phyloP scores from a whole-genome alignment of 1,140 invertebrate genomes.

The Yoshiicerus persimilis region DNA sequence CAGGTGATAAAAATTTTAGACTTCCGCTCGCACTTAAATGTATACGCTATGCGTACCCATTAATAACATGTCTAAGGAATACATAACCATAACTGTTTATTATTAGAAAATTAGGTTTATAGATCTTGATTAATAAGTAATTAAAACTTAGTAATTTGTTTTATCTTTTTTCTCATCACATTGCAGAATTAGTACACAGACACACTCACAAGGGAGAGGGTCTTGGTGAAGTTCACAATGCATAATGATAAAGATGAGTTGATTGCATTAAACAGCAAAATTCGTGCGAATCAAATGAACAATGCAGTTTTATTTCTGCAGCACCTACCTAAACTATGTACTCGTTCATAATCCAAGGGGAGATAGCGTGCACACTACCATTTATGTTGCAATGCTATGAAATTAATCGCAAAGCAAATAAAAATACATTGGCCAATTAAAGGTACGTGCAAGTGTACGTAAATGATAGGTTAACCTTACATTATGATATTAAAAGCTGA shows the following conservation, averaged over 20 bases:
- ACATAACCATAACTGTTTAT: not conserved
- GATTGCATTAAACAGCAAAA: not conserved
- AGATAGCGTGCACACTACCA: not conserved
- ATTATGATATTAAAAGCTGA: not conserved
- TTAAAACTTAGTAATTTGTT: conserved; percentile 5
- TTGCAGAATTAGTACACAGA: not conserved
- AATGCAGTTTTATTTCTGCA: not conserved
- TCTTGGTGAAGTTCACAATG: conserved; percentile 2
- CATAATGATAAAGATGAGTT: not conserved
- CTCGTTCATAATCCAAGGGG: not conserved
- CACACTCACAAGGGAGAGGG: not conserved
- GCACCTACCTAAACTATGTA: not conserved
- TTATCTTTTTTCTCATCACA: not conserved
- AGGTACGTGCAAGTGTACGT: not conserved
- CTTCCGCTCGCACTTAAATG: not conserved
- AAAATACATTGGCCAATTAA: not conserved
- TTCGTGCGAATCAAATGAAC: not conserved
- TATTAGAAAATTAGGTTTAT: conserved; percentile 11
- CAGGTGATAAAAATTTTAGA: not conserved
- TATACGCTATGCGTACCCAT: not conserved
- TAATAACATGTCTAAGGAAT: not conserved
- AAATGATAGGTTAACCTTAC: not conserved
- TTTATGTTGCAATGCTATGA: not conserved
- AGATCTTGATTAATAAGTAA: conserved; percentile 7
- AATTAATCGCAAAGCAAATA: not conserved